Percentiles rank a stretch among this genome's conserved stretches.
Conservation (phyloP, 2,113 vertebrate species). For the Scophthalmus maximus region DNA sequence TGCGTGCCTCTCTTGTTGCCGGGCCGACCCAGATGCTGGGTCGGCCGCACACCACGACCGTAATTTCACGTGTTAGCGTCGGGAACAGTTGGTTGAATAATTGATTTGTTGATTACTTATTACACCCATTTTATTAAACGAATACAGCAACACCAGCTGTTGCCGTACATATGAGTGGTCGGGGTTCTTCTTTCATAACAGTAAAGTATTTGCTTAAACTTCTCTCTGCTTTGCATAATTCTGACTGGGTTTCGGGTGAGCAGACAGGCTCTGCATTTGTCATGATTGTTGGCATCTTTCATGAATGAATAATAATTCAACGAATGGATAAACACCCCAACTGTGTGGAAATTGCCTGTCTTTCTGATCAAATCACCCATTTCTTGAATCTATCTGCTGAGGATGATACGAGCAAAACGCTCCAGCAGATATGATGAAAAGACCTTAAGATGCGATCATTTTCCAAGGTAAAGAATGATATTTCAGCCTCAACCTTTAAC, state of each 20-base stretch:
- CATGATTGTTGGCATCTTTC: not conserved
- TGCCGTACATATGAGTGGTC: no score
- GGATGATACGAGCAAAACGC: not conserved
- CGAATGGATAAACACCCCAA: no score
- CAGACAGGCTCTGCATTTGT: no score
- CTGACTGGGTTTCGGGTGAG: not conserved
- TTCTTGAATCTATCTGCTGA: not conserved
- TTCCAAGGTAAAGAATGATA: no score
- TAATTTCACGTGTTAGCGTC: not conserved
- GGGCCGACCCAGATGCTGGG: constrained; percentile 52
- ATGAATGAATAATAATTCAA: not conserved
- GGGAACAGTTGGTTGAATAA: constrained; percentile 20
- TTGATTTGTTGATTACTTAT: constrained; percentile 12
- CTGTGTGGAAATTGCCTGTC: no score
- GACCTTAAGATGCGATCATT: no score
- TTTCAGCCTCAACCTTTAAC: no score
- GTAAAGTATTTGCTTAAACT: not conserved
- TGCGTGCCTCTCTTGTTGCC: constrained; percentile 29
- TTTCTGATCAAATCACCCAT: no score
- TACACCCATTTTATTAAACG: not conserved
- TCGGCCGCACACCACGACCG: not conserved
- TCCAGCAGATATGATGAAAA: no score
- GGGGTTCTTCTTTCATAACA: not conserved
- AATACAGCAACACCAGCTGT: not conserved
- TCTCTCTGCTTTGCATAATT: no score